Evolutionary conservation across 1,140 invertebrate species (phyloP).

Genomic region (Helicoverpa zea): DNA sequence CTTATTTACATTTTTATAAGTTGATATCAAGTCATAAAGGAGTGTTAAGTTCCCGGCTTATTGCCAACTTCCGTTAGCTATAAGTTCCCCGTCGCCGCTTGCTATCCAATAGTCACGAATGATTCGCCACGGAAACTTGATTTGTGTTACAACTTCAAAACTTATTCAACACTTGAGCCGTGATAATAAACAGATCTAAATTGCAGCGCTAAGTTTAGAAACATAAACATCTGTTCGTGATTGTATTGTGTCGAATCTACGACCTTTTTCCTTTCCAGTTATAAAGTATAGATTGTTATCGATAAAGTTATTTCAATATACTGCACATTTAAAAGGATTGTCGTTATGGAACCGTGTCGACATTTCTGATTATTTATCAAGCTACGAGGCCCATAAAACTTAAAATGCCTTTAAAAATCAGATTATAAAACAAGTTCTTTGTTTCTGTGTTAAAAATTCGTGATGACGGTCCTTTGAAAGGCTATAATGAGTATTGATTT

Average conservation of each 20-base stretch:
- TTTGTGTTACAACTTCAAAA: constrained; percentile 47
- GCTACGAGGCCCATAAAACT: constrained; percentile 74
- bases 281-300: constrained; percentile 52
- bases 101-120: constrained; percentile 50
- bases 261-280: constrained; percentile 46
- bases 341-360: constrained; percentile 61
- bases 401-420: constrained; percentile 81
- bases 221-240: constrained; percentile 46
- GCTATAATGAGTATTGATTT: constrained; percentile 86
- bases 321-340: constrained; percentile 54
- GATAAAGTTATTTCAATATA: constrained; percentile 51
- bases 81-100: constrained; percentile 17
- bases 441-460: constrained; percentile 76
- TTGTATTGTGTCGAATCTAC: constrained; percentile 46
- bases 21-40: constrained; percentile 55
- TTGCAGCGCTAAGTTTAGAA: constrained; percentile 40
- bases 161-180: constrained; percentile 42
- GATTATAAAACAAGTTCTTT: constrained; percentile 82
- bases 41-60: constrained; percentile 50
- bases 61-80: constrained; percentile 53
- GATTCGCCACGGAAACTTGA: constrained; percentile 44
- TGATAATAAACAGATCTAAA: constrained; percentile 47
- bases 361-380: constrained; percentile 78
- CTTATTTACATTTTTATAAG: constrained; percentile 52
- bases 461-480: constrained; percentile 81